Base-by-base conservation (phyloP, 2,888 invertebrate species). In the Pardosa pseudoannulata region DNA sequence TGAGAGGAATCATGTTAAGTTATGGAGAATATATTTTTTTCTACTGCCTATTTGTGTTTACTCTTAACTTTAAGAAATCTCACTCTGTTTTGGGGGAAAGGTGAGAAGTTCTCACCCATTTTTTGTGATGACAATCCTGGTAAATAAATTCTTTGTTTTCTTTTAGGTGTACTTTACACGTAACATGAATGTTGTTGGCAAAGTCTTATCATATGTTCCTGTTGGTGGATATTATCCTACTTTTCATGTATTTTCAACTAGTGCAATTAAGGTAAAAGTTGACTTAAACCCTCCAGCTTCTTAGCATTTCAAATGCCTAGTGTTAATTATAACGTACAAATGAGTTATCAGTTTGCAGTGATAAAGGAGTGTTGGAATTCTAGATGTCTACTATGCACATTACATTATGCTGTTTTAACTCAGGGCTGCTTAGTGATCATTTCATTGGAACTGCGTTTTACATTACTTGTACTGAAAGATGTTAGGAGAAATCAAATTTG, bases 211-310 rank as follows among this genome's bases (percentile, higher is more conserved):
- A 5, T 72, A 79, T 74, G 70, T 86, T 68, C 86, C 86, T 64
- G 78, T 86, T 28, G 79, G 86, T 32, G 86, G 86, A 3, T 86
- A 74, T 65, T 86, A 86, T 79, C 86, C 86, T 23, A 86, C 86
- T 32, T 3, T 86, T n/a, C 86, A 86, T 28, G 32, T 86, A 11
- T 79, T 74, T 39, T 86, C 86, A 19, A 13, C 28, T n/a, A 79
- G 79, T 74, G 73, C 86, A 46, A 70, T 86, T 2, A 46, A 67
- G 23, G 72, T 83, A 56, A 83, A 78, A 23, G 83, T 83, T 23
- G 83, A 83, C 32, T 78, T 83, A 19, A 83, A 83, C 64, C 83
- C 83, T 0, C 83, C 83, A 9, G n/a, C 67, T 27, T 83, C 83
- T 68, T 83, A 83, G 72, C 73, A 56, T 32, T 36, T 36, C 36